Conservation (phyloP, 2,797 vertebrate species). For the Gymnoscopelus braueri region DNA sequence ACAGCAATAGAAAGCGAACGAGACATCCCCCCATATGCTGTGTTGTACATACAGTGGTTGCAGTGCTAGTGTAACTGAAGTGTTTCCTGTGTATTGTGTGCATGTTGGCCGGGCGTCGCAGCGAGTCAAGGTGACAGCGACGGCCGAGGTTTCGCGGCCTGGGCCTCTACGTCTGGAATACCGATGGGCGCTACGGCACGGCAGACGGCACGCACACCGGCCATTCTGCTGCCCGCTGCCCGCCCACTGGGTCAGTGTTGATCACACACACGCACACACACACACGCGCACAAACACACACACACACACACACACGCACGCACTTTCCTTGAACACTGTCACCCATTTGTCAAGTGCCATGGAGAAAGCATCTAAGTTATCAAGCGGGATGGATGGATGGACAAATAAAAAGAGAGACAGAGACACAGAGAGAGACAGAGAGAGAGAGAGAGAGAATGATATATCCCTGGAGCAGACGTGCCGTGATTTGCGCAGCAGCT, state of each 20-base stretch:
- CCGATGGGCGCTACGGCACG: slow-evolving; percentile 60
- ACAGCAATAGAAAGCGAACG: slow-evolving; percentile 7
- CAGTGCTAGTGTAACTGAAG: slow-evolving; percentile 52
- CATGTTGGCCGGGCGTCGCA: slow-evolving; percentile 39
- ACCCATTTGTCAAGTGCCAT: slow-evolving; percentile 51
- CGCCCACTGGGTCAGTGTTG: slow-evolving; percentile 60
- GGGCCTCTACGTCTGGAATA: slow-evolving; percentile 72
- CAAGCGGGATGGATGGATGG: slow-evolving; percentile 30
- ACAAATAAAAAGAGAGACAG: slow-evolving; percentile 36
- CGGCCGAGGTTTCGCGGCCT: slow-evolving; percentile 33
- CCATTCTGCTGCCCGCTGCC: slow-evolving; percentile 26
- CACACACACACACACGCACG: slow-evolving; percentile 16
- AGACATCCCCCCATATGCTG: slow-evolving; percentile 7
- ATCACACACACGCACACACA: slow-evolving; percentile 32
- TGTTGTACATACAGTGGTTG: slow-evolving; percentile 53
- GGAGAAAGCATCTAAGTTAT: slow-evolving; percentile 51
- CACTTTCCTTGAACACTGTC: slow-evolving; percentile 9
- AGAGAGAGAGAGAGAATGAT: slow-evolving; percentile 32
- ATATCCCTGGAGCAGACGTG: too few species aligned
- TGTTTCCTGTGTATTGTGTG: slow-evolving; percentile 53
- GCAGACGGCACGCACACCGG: too few species aligned
- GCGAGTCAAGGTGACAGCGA: slow-evolving; percentile 78
- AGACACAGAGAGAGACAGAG: slow-evolving; percentile 42
- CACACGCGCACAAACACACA: slow-evolving; percentile 19
- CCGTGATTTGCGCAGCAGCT: too few species aligned